phyloP scores from a whole-genome alignment of 2,888 invertebrate species.

The Drosophila greeni region DNA sequence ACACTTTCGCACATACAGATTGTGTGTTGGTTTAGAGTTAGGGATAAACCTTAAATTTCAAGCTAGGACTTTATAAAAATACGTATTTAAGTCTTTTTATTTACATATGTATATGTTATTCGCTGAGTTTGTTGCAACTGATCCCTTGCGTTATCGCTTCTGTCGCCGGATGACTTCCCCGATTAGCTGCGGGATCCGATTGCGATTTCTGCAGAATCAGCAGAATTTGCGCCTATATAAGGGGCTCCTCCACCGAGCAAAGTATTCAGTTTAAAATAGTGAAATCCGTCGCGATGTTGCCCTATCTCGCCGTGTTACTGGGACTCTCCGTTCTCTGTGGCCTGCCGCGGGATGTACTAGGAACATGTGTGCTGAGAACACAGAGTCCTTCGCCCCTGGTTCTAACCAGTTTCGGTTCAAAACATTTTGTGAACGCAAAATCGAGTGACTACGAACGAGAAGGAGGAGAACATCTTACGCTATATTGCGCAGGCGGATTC shows the following conservation, averaged over 20 bases:
- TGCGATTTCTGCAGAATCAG: conserved; percentile 7
- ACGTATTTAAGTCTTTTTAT: too few species aligned
- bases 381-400: background rate
- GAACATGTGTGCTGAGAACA: background rate
- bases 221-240: conserved; percentile 1
- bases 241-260: background rate
- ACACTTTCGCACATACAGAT: too few species aligned
- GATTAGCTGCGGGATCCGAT: background rate
- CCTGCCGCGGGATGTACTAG: conserved; percentile 4
- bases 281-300: conserved; percentile 19
- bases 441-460: background rate
- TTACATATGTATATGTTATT: too few species aligned
- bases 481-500: conserved; percentile 25
- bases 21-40: too few species aligned
- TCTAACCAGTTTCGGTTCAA: conserved; percentile 16
- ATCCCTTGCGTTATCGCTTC: background rate
- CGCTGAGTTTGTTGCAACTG: background rate
- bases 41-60: too few species aligned
- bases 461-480: background rate
- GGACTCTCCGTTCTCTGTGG: conserved; percentile 4
- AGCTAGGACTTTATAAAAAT: too few species aligned
- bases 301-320: background rate
- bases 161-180: background rate
- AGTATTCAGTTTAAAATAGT: conserved; percentile 6
- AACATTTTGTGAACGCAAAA: background rate